Evolutionary conservation across 2,113 vertebrate species (phyloP), one percentile per base, ranked within the genome.

Genomic region (Ophiodon elongatus): DNA sequence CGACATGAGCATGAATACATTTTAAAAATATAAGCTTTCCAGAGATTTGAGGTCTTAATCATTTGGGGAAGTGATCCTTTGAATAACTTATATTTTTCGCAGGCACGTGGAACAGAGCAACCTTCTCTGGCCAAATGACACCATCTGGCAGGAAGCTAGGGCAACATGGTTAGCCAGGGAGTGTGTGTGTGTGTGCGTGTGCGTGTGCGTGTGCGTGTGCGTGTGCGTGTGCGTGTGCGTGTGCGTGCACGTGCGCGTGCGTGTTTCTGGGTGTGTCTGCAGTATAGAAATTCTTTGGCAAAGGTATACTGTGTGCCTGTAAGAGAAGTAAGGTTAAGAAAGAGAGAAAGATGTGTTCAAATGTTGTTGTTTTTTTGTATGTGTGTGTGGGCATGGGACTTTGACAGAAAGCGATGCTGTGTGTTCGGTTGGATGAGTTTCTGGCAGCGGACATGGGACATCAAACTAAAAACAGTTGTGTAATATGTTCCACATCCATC

Each of bases 71-170:
- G 19, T 76, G 59, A 64, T 17, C 68, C 68, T 86, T 65, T 84
- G 60, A 86, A 86, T 60, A 62, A 84, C 60, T 80, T 82, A 85
- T n/a, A 70, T 78, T 76, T 85, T 80, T 67, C 84, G 52, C 66
- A 68, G 82, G 47, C 68, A 71, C 80, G 73, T 67, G 77, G 56
- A 82, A 79, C 86, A 80, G 75, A 82, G 83, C 70, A 85, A 88
- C 83, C 80, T 77, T 90, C 84, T 85, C 81, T 68, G 82, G 86
- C 86, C 87, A 91, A 89, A 91, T 89, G 85, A 91, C 89, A 90
- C 87, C 89, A 91, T 94, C 91, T 94, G 92, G 82, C 82, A 85
- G 88, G 88, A 88, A 79, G 72, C 79, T 79, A 84, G 79, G 87
- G 85, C 89, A 86, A 59, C 84, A 80, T 80, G 73, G 82, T 78